A percentile compares a stretch with the other conserved stretches of the same genome.
Evolutionary conservation across 1,140 invertebrate species (phyloP).

Genomic region (Dendrolimus kikuchii): DNA sequence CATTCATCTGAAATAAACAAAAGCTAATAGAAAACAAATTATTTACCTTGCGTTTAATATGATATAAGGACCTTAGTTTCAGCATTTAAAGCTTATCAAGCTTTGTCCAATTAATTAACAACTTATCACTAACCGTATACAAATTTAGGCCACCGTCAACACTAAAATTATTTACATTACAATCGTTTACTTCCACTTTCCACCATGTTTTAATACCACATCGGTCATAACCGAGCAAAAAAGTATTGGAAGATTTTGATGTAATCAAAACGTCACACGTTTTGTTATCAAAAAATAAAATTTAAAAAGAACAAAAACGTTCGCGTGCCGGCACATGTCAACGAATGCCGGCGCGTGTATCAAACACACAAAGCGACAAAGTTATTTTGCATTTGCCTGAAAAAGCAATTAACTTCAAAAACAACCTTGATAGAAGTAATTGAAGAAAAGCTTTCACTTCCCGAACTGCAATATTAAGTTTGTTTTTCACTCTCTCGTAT

Average conservation of each 20-base stretch:
- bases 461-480: constrained; percentile 25
- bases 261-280: constrained; percentile 26
- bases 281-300: constrained; percentile 44
- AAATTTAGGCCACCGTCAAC: constrained; percentile 22
- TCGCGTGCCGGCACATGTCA: constrained; percentile 62
- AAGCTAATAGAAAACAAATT: no score
- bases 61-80: no score
- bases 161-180: constrained; percentile 1
- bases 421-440: background rate
- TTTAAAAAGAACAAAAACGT: constrained; percentile 61
- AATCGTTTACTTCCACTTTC: no score
- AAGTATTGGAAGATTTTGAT: no score
- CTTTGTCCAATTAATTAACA: constrained; percentile 4
- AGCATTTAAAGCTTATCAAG: constrained; percentile 4
- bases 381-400: constrained; percentile 21
- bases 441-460: constrained; percentile 4
- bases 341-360: constrained; percentile 57
- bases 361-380: constrained; percentile 38
- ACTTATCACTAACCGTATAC: constrained; percentile 23
- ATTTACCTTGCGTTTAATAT: no score
- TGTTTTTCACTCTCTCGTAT: constrained; percentile 42
- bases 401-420: constrained; percentile 4
- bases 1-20: no score
- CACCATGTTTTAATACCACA: no score
- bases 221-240: no score